Conservation (phyloP, 1,140 invertebrate species). For the Cotesia vestalis region DNA sequence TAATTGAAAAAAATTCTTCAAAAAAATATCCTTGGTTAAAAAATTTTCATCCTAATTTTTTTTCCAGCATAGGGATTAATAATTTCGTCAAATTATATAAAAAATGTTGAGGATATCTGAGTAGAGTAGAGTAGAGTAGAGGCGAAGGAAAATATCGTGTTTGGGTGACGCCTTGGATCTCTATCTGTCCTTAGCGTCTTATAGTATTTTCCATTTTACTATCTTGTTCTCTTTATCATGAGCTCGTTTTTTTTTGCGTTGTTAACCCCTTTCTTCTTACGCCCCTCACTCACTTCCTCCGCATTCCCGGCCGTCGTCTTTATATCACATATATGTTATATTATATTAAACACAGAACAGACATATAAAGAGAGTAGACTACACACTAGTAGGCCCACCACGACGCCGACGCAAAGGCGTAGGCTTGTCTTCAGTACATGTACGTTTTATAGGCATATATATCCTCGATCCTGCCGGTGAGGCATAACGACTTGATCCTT, state of each 20-base stretch:
- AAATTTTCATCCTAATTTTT: no score
- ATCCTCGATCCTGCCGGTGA: no score
- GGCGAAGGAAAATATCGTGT: neutral
- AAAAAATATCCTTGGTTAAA: no score
- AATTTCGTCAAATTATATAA: no score
- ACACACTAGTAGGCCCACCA: slow-evolving; percentile 4
- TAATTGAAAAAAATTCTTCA: no score
- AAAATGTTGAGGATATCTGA: neutral
- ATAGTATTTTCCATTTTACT: slow-evolving; percentile 1
- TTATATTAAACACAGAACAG: no score
- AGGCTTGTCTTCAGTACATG: neutral
- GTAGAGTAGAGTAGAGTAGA: neutral
- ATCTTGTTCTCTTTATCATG: slow-evolving; percentile 10
- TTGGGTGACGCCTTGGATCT: neutral
- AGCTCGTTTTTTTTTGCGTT: neutral
- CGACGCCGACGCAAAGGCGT: slow-evolving; percentile 26
- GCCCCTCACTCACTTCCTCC: neutral
- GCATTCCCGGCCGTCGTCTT: neutral
- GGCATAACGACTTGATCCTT: no score
- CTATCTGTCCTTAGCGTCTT: neutral
- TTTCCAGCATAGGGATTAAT: no score
- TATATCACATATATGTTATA: neutral
- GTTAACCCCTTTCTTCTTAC: slow-evolving; percentile 14
- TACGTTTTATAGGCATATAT: neutral
- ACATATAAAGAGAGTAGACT: no score